phyloP scores from a whole-genome alignment of 2,797 vertebrate species.

The Tenualosa thibaudeaui region DNA sequence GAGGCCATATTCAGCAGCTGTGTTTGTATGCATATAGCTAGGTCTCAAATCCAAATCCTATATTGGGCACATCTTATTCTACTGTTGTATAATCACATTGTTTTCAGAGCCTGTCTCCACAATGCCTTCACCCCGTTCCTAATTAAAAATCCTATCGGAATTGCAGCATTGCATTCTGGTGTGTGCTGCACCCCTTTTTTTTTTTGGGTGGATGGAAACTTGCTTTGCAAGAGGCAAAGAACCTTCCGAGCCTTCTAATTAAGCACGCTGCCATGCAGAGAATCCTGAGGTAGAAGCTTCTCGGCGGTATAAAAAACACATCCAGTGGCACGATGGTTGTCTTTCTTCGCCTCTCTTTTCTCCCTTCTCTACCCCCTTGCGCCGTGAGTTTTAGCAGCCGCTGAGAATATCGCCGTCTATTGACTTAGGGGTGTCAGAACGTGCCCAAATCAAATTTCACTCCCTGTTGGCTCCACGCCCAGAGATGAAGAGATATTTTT shows the following conservation, averaged over 20 bases:
- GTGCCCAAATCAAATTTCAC: constrained; percentile 34
- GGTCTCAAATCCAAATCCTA: neutral
- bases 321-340: constrained; percentile 2
- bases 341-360: neutral
- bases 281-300: neutral
- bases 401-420: constrained; percentile 15
- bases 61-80: neutral
- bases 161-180: neutral
- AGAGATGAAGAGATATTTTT: constrained; percentile 35
- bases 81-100: neutral
- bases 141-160: neutral
- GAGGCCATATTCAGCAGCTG: neutral
- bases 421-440: constrained; percentile 25
- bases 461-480: constrained; percentile 31
- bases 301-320: neutral
- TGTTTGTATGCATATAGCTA: neutral
- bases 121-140: neutral
- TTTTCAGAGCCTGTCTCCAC: neutral
- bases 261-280: constrained; percentile 20
- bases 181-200: neutral
- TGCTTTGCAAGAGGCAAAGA: constrained; percentile 21
- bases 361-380: neutral
- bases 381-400: neutral
- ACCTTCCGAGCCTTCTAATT: constrained; percentile 24
- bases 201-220: neutral